Evolutionary conservation across 2,113 vertebrate genomes (phyloP).

Genomic region (Anseranas semipalmata): DNA sequence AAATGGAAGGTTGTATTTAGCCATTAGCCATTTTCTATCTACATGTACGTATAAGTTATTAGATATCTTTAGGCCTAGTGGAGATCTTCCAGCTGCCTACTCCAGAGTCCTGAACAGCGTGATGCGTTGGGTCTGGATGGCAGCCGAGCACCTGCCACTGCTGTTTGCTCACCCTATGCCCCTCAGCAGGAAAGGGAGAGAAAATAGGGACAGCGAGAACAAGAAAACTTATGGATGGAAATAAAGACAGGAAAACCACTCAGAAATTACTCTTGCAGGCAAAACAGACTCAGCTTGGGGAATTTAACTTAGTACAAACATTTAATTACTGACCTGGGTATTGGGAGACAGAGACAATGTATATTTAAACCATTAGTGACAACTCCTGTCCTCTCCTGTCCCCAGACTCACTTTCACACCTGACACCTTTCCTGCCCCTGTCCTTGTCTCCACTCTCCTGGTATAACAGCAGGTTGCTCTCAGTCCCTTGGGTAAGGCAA

Average conservation of each 20-base stretch:
- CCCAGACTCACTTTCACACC: background rate
- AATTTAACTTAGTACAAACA: background rate
- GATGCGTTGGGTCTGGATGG: rapidly evolving
- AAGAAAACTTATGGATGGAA: background rate
- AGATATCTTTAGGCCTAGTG: background rate
- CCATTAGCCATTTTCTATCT: background rate
- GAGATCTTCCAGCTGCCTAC: background rate
- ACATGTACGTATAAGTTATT: background rate
- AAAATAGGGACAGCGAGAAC: background rate
- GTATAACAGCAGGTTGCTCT: background rate
- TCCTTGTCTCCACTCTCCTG: background rate
- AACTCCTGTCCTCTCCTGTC: background rate
- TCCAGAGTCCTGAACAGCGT: background rate
- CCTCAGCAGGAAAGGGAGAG: background rate
- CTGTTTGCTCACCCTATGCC: rapidly evolving
- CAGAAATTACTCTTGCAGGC: background rate
- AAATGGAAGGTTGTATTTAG: background rate
- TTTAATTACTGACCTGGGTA: background rate
- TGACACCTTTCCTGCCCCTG: background rate
- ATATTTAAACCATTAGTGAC: background rate
- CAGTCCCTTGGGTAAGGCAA: background rate
- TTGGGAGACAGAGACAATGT: background rate
- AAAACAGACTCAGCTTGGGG: background rate
- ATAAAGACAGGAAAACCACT: background rate
- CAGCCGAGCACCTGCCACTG: background rate